Evolutionary conservation across 2,113 vertebrate genomes (phyloP).

Genomic region (Myotis brandtii): DNA sequence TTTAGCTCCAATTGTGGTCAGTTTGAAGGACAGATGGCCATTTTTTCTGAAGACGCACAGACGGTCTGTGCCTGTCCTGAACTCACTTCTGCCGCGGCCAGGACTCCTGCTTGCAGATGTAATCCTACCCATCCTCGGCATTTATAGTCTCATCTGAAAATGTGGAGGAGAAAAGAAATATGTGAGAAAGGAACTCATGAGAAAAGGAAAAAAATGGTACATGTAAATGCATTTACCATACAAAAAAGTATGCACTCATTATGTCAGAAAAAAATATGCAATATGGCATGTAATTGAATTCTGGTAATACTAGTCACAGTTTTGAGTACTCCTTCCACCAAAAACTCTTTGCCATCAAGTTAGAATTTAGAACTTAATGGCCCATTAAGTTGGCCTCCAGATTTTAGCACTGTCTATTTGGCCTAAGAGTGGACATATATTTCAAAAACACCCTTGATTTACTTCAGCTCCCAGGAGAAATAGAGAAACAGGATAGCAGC

Average conservation of each 20-base stretch:
- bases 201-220: not conserved
- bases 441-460: not conserved
- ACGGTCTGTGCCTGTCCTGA: not conserved
- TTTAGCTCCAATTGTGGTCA: not conserved
- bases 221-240: not conserved
- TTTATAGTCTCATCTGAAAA: not conserved
- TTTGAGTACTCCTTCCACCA: not conserved
- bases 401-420: not conserved
- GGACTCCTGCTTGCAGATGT: rapidly evolving
- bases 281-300: not conserved
- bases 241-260: not conserved
- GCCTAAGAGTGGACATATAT: not conserved
- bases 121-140: no score
- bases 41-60: not conserved
- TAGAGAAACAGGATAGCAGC: not conserved
- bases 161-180: not conserved
- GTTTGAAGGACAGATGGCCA: not conserved
- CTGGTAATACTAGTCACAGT: not conserved
- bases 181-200: not conserved
- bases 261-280: not conserved
- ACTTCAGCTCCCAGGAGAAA: not conserved
- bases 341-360: not conserved
- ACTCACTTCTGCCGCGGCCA: rapidly evolving
- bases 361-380: not conserved
- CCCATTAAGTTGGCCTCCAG: not conserved